A percentile compares a stretch with the other conserved stretches of the same genome.
Conservation (phyloP, 2,888 invertebrate species). For the Melikaiella ostensackeni region DNA sequence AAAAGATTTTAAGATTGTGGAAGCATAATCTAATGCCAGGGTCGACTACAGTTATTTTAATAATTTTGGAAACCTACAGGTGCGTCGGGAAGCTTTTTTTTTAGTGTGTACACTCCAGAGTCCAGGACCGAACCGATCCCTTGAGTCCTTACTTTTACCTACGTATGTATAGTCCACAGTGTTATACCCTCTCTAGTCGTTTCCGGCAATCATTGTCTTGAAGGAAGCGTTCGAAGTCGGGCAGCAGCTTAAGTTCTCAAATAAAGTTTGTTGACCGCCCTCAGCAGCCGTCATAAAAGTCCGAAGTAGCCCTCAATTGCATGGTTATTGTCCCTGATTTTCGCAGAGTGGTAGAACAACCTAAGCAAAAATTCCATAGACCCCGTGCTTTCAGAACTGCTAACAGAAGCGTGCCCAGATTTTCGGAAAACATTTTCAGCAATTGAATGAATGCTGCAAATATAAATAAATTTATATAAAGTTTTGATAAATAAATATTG, state of each 20-base stretch:
- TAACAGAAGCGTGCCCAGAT: neutral
- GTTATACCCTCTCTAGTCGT: slow-evolving; percentile 37
- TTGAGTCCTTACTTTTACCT: slow-evolving; percentile 2
- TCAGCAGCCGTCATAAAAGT: slow-evolving; percentile 24
- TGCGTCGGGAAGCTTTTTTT: slow-evolving; percentile 6
- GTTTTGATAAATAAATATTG: neutral
- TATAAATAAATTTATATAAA: neutral
- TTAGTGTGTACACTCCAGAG: slow-evolving; percentile 9
- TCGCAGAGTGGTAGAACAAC: neutral
- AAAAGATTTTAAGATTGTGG: neutral
- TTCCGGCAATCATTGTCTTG: slow-evolving; percentile 29
- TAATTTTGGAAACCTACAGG: neutral
- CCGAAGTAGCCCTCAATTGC: slow-evolving; percentile 10
- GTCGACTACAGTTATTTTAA: slow-evolving; percentile 8
- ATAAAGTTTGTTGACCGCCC: slow-evolving; percentile 56
- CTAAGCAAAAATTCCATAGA: neutral
- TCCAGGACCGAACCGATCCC: slow-evolving; percentile 8
- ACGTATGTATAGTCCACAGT: slow-evolving; percentile 1
- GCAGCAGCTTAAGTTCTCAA: slow-evolving; percentile 58
- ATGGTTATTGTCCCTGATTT: slow-evolving; percentile 25
- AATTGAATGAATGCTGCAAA: neutral
- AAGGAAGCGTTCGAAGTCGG: neutral
- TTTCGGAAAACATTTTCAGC: neutral
- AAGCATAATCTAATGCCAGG: slow-evolving; percentile 3
- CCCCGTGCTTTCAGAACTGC: neutral